Percentiles rank a stretch among this genome's conserved stretches.
phyloP scores from a whole-genome alignment of 2,888 invertebrate species.

The Xestia xanthographa region DNA sequence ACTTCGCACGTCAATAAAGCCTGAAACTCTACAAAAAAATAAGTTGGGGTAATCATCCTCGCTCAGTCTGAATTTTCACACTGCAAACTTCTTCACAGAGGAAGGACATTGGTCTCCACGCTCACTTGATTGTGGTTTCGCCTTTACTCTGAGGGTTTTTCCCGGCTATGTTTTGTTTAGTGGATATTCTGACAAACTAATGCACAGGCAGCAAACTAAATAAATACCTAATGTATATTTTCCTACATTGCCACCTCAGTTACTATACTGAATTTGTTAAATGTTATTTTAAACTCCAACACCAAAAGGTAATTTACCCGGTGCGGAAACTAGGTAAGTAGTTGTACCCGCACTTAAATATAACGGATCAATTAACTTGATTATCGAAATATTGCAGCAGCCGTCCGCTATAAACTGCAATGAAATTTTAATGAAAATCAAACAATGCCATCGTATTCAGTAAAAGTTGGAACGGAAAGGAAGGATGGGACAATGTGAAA shows the following conservation, averaged over 20 bases:
- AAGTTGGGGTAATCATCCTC: not conserved
- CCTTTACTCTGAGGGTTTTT: not conserved
- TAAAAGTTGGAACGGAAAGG: slow-evolving; percentile 82
- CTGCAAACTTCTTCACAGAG: not conserved
- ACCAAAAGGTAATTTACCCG: slow-evolving; percentile 1
- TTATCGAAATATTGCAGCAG: slow-evolving; percentile 46
- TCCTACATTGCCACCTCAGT: not conserved
- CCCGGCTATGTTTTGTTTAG: not conserved
- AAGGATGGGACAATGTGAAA: slow-evolving; percentile 83
- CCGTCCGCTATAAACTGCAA: slow-evolving; percentile 55
- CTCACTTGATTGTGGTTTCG: not conserved
- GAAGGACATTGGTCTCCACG: not conserved
- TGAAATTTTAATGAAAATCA: slow-evolving; percentile 66
- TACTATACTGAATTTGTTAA: not conserved
- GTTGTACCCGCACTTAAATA: not conserved
- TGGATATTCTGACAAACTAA: not conserved
- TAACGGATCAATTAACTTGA: slow-evolving; percentile 50
- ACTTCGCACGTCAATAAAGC: not conserved
- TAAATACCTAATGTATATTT: not conserved
- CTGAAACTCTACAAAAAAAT: not conserved
- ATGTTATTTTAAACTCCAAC: not conserved
- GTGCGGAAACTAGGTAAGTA: slow-evolving; percentile 41
- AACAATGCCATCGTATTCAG: slow-evolving; percentile 73
- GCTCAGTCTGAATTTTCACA: not conserved
- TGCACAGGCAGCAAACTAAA: not conserved